These are phyloP conservation scores for Onychomys torridus DNA, from an alignment of 2,797 vertebrate species.

Conservation along the genomic window DNA sequence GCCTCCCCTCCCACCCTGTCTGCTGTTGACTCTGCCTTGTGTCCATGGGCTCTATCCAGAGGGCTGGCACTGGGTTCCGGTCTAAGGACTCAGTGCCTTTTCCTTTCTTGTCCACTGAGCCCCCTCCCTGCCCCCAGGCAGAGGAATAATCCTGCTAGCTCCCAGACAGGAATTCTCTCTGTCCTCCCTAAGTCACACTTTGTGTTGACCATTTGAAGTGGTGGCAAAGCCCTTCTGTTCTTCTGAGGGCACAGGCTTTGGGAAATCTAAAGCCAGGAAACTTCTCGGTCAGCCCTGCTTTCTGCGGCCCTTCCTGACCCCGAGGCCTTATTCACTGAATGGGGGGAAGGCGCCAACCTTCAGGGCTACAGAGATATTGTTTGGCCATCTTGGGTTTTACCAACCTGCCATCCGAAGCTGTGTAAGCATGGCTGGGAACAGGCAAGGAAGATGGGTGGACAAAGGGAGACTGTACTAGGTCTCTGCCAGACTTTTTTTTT, in stretches of 20 bases:
- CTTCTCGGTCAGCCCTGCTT: background rate
- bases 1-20: background rate
- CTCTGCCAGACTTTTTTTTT: background rate
- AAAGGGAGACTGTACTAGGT: too few species aligned
- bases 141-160: constrained; percentile 11
- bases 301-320: constrained; percentile 42
- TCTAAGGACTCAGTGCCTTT: constrained; percentile 11
- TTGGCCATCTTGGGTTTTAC: background rate
- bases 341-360: background rate
- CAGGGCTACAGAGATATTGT: constrained; percentile 24
- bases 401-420: background rate
- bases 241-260: constrained; percentile 34
- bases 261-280: constrained; percentile 70
- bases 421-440: background rate
- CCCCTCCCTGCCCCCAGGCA: constrained; percentile 46
- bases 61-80: background rate
- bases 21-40: background rate
- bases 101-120: background rate
- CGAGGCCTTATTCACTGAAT: constrained; percentile 32
- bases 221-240: constrained; percentile 52
- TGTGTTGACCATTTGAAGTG: constrained; percentile 52
- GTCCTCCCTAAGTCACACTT: background rate
- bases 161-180: constrained; percentile 35
- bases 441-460: background rate
- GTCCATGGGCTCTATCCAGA: background rate